Evolutionary conservation across 2,113 vertebrate species (phyloP), one percentile per base, ranked within the genome.

Genomic region (Arenaria interpres): DNA sequence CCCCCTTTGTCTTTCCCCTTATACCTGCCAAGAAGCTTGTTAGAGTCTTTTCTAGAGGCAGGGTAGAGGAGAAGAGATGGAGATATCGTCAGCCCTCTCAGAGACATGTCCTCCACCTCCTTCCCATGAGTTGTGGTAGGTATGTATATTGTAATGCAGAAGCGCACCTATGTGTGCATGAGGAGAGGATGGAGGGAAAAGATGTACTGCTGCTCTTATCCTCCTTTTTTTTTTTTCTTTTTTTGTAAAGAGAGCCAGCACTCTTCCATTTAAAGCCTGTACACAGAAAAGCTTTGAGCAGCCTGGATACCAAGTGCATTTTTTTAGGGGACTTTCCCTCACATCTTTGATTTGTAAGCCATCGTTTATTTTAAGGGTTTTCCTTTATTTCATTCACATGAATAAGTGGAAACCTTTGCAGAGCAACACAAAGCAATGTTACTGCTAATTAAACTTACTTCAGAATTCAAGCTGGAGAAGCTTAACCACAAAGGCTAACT

Each of bases 11-110:
- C 17, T 9, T 82, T n/a, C 33, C 4, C 9, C 1, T 45, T 35
- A 21, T 10, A 66, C 2, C 37, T 84, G 25, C 9, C 0, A 0
- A 60, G 9, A n/a, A 79, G 3, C 17, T 62, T 3, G 8, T 41
- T 66, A 48, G 13, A 45, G 12, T 54, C 15, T 14, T 87, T 91
- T 81, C 56, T 64, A 63, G 43, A 60, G 13, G 12, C 30, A 68
- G 23, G 7, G 41, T 22, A 62, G 20, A 51, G 8, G 10, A 86
- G 37, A 37, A 43, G 24, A 59, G 67, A 16, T 10, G 15, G 7
- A 5, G 19, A 5, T 41, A 37, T 23, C 14, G 13, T 60, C 17
- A 67, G 23, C 3, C 7, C 12, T 4, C 41, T 81, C 53, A 79
- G 43, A 68, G 28, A 7, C 1, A 2, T 1, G 1, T 37, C 6